Conservation (phyloP, 2,888 invertebrate genomes). For the Aphrophora alni region DNA sequence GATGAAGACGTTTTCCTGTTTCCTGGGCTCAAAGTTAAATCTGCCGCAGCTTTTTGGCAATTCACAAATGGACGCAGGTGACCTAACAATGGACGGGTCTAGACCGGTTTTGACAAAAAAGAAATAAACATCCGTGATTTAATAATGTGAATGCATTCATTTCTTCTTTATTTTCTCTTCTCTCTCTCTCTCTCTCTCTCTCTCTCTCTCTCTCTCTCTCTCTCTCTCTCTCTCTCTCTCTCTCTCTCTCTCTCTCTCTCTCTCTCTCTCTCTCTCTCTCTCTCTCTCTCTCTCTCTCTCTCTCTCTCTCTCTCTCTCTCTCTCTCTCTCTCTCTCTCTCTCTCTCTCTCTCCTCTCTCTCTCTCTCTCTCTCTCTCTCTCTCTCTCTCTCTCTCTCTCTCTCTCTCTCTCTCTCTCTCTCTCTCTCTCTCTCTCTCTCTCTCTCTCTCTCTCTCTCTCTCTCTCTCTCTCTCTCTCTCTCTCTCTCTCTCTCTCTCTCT, state of each 20-base stretch:
- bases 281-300: slow-evolving; percentile 13
- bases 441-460: slow-evolving; percentile 13
- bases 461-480: slow-evolving; percentile 13
- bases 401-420: slow-evolving; percentile 13
- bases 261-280: slow-evolving; percentile 13
- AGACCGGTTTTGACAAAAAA: background rate
- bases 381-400: slow-evolving; percentile 13
- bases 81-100: background rate
- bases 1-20: background rate
- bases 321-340: slow-evolving; percentile 13
- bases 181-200: slow-evolving; percentile 13
- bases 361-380: slow-evolving; percentile 13
- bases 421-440: slow-evolving; percentile 13
- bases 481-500: slow-evolving; percentile 13
- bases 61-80: background rate
- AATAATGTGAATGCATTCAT: no score
- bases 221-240: background rate
- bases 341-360: slow-evolving; percentile 13
- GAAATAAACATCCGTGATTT: background rate
- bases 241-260: background rate
- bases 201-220: background rate
- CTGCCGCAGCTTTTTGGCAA: background rate
- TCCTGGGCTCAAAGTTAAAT: background rate
- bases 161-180: background rate
- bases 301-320: slow-evolving; percentile 13